Conservation (phyloP, 2,113 vertebrate genomes). For the Calcarius ornatus region DNA sequence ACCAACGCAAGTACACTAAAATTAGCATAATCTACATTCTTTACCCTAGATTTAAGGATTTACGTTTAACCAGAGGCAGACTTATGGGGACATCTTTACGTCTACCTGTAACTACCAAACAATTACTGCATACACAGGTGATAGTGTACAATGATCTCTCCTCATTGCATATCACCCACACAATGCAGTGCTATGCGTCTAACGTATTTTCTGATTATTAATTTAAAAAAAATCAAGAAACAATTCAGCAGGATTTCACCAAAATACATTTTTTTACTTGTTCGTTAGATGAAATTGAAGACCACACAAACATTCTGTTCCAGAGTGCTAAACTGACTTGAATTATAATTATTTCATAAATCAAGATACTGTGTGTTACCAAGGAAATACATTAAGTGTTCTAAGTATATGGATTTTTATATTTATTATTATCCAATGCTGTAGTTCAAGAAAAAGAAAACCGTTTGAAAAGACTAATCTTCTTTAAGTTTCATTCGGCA, state of each 20-base stretch:
- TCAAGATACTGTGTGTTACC: background rate
- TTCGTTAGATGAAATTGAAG: background rate
- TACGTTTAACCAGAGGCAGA: background rate
- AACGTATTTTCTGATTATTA: background rate
- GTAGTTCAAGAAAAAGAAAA: background rate
- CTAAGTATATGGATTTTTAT: background rate
- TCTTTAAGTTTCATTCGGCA: background rate
- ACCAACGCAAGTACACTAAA: background rate
- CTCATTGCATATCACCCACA: background rate
- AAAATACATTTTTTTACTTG: background rate
- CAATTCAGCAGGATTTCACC: background rate
- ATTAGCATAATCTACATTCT: background rate
- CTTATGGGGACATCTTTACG: background rate
- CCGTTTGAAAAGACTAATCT: background rate
- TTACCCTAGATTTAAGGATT: background rate
- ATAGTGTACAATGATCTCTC: background rate
- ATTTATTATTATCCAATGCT: background rate
- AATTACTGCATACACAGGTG: background rate
- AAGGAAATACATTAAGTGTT: background rate
- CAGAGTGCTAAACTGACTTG: background rate
- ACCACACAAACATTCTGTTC: background rate
- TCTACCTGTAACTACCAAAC: background rate
- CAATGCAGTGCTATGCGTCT: background rate
- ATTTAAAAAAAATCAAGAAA: background rate
- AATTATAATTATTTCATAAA: background rate